Evolutionary conservation across 1,140 invertebrate species (phyloP), one percentile per base, ranked within the genome.

Genomic region (Phocides pigmalion): DNA sequence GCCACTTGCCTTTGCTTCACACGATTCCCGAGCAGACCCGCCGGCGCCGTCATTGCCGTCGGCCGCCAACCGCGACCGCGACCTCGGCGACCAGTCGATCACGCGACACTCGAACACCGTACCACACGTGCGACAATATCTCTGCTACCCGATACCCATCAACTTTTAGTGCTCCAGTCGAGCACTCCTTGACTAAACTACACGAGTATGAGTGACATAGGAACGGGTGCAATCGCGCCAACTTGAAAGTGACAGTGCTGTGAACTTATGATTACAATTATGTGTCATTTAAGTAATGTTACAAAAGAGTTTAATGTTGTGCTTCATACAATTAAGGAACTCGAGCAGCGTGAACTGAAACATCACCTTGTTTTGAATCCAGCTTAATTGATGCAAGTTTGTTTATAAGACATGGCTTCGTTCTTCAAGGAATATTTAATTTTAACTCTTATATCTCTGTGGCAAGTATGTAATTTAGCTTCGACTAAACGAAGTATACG

Each of bases 11-110:
- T 74, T 76, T 68, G 77, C 66, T 76, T 68, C 75, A 68, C 70
- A 71, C 80, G 83, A 75, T 81, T 73, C 76, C 68, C 71, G 69
- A 71, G 49, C 86, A 90, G 86, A 89, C 86, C 70, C 64, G 79
- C 63, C 69, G 90, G 86, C 91, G 89, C 91, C 91, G 68, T 70
- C 79, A 74, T 67, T 75, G 79, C 68, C 64, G 74, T 50, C 78
- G 73, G 71, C 68, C 77, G 71, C 53, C n/a, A n/a, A 19, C 19
- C 19, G 64, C 65, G 67, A 66, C 49, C 61, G 59, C 62, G 16
- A 58, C 64, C 44, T 39, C 37, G 11, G 22, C 41, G 5, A 20
- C 28, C 15, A 46, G 32, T 19, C 32, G 11, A 58, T 62, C 65
- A 67, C 17, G 25, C 28, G 37, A 20, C 15, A 47, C 41, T 47